Conservation (phyloP, 2,888 invertebrate species). For the Rhagium mordax region DNA sequence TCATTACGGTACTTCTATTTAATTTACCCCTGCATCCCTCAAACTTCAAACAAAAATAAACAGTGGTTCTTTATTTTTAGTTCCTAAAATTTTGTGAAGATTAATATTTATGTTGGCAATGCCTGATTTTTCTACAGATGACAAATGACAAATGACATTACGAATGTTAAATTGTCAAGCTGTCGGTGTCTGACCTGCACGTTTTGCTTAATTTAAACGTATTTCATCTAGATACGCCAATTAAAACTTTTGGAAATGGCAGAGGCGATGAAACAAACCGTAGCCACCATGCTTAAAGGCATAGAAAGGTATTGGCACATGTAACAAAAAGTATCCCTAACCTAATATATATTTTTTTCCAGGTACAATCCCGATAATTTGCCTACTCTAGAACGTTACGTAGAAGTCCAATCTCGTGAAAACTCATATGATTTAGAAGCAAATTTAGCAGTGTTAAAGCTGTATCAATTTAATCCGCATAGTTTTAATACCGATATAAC, state of each 20-base stretch:
- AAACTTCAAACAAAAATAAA: too few species aligned
- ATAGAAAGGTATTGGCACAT: slow-evolving; percentile 84
- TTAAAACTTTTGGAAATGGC: slow-evolving; percentile 73
- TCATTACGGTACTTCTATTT: too few species aligned
- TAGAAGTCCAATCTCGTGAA: slow-evolving; percentile 92
- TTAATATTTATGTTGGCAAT: too few species aligned
- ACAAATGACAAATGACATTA: too few species aligned
- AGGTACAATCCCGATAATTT: slow-evolving; percentile 98
- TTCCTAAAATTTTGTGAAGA: too few species aligned
- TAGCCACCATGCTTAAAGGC: slow-evolving; percentile 89
- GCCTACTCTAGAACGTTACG: slow-evolving; percentile 90
- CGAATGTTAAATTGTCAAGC: too few species aligned
- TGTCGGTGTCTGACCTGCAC: too few species aligned
- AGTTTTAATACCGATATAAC: slow-evolving; percentile 89
- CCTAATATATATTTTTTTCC: slow-evolving; percentile 61
- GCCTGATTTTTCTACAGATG: too few species aligned
- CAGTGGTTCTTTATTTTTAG: too few species aligned
- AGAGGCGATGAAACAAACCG: slow-evolving; percentile 89
- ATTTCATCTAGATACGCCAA: not conserved
- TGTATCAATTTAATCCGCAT: slow-evolving; percentile 96
- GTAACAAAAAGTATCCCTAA: slow-evolving; percentile 17
- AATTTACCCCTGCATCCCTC: too few species aligned
- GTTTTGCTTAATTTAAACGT: not conserved
- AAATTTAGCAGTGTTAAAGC: slow-evolving; percentile 94
- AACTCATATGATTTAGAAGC: slow-evolving; percentile 98